Evolutionary conservation across 92 coral and sea anemone species (phyloP), one percentile per base, ranked within the genome.

Genomic region (Montipora capitata): DNA sequence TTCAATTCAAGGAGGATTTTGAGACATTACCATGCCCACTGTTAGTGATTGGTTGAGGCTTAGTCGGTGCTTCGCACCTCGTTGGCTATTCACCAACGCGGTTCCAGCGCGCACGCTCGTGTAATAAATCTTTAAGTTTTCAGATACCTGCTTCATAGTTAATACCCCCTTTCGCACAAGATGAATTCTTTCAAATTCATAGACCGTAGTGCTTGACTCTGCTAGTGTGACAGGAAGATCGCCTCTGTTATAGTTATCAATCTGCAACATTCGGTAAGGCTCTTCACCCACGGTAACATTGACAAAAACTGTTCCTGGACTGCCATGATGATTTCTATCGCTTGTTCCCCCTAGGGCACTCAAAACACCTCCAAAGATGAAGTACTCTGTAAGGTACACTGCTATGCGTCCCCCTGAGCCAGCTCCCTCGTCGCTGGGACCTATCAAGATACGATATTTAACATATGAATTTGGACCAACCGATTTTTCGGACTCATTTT

Each of bases 361-460:
- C 18, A 97, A 77, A 4, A 54, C 38, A 12, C 99, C 99, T 44
- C 89, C 90, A 87, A 96, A 97, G 68, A 94, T 87, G 68, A 73
- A 90, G 27, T 73, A 94, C 58, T 95, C 85, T 61, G 91, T 92
- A 2, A 95, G 88, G 35, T 87, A 17, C 12, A 97, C 88, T 4
- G 96, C 96, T 49, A 97, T 83, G 63, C 99, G 99, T 4, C 99
- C 99, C 10, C 99, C 99, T 43, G 99, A 88, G 12, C 99, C 99
- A 58, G 95, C 97, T 10, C 99, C 99, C 9, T 79, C 84, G 39
- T 83, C 39, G 58, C 97, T 94, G 41, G 93, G 80, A 5, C 99
- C 96, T 94, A 61, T 5, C 20, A 14, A 1, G 35, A 40, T 17
- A 77, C 42, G 12, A 18, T 18, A 18, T 18, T 18, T 18, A 18